Base-by-base conservation (phyloP, 2,888 invertebrate genomes). In the Sphaeridia pumilis region DNA sequence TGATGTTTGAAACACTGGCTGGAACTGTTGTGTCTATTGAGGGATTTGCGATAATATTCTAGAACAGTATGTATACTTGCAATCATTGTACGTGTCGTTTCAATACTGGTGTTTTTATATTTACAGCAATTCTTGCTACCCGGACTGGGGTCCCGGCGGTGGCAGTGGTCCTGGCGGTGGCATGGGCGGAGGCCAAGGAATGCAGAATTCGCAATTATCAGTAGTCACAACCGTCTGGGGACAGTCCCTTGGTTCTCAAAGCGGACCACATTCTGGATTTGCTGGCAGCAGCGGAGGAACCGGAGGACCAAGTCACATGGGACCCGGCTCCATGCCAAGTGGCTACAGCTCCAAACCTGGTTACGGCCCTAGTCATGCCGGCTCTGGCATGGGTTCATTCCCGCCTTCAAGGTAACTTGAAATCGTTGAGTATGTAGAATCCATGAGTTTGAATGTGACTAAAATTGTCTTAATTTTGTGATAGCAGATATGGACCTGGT, bases 191-290 rank as follows among this genome's bases (percentile, higher is more conserved):
- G 59, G 59, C 45, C 61, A 59, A 46, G 54, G 58, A 41, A 60
- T 59, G 69, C 69, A 71, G 66, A 75, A 75, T 70, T 76, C 76
- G 68, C 77, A 78, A 69, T 68, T 76, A 65, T 76, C 76, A 58
- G 80, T 80, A 67, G 80, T 80, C 71, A 80, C 80, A 67, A 83
- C 82, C 69, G 78, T 80, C 68, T 80, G 80, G 80, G 80, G 80
- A 38, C 38, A 14, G 5, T 14, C 38, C 17, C 78, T 79, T 74
- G 80, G 78, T 65, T 75, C 77, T 66, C 79, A 78, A 76, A 79
- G 79, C 71, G 75, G 77, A 73, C 78, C 79, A 72, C 78, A 79
- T 75, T 58, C 58, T 34, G 62, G 65, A 42, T 67, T 64, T 56
- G 55, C 62, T n/a, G 61, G 60, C 10, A 44, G 26, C 41, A 47